These are phyloP conservation scores for Theristus sp. DNA, from an alignment of 2,888 invertebrate species.

Conservation along the genomic window DNA sequence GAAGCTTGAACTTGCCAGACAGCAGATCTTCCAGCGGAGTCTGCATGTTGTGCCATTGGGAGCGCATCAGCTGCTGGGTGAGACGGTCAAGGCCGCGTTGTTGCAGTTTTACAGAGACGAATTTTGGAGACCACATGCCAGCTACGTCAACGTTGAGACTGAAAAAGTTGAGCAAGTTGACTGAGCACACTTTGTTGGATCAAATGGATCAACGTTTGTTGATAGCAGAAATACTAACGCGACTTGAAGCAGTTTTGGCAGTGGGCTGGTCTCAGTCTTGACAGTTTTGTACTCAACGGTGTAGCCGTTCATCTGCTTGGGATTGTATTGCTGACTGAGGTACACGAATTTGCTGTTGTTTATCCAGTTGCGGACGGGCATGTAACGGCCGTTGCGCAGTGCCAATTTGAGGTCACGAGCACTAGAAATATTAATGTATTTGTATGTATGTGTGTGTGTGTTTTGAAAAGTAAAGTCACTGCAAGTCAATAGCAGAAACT, in stretches of 20 bases:
- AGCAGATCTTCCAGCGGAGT: not conserved
- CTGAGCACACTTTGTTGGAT: no score
- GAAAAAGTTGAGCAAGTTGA: no score
- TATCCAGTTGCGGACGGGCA: slow-evolving; percentile 6
- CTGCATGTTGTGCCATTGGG: not conserved
- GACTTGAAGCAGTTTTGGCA: slow-evolving; percentile 10
- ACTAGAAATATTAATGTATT: no score
- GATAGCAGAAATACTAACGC: not conserved
- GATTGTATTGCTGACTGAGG: slow-evolving; percentile 1
- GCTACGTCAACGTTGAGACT: slow-evolving; percentile 16
- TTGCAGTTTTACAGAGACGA: slow-evolving; percentile 8
- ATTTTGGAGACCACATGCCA: slow-evolving; percentile 17
- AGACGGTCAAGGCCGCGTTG: slow-evolving; percentile 7
- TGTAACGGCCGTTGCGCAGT: slow-evolving; percentile 9
- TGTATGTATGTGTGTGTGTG: no score
- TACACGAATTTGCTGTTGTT: slow-evolving; percentile 11
- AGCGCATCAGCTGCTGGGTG: not conserved
- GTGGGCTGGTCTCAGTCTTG: slow-evolving; percentile 7
- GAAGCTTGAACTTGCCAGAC: not conserved
- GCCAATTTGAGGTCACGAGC: slow-evolving; percentile 10
- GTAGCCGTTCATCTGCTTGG: slow-evolving; percentile 9
- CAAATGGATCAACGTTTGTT: not conserved
- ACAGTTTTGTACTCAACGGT: slow-evolving; percentile 15
- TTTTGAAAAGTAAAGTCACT: no score
- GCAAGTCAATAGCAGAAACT: no score